These are phyloP conservation scores for Drosophila fungiperda DNA, from an alignment of 2,888 invertebrate genomes.

Conservation along the genomic window DNA sequence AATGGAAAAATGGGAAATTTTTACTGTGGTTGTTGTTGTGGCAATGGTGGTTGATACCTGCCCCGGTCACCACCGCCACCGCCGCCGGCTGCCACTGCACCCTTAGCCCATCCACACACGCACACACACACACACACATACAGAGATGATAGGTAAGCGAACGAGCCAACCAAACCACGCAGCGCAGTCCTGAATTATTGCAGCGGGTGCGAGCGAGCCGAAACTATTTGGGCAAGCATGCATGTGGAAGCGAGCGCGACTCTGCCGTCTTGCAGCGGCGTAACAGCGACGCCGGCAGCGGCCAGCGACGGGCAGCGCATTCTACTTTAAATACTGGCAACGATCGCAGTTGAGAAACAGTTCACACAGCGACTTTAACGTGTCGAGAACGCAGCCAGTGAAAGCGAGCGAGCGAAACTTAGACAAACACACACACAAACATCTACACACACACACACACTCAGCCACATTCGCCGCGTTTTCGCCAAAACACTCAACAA, in stretches of 20 bases:
- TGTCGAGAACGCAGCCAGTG: slow-evolving; percentile 76
- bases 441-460: neutral
- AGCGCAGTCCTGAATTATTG: slow-evolving; percentile 60
- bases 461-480: slow-evolving; percentile 40
- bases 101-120: slow-evolving; percentile 66
- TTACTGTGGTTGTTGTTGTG: slow-evolving; percentile 85
- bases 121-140: slow-evolving; percentile 23
- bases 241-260: slow-evolving; percentile 34
- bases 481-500: slow-evolving; percentile 8
- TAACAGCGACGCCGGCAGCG: slow-evolving; percentile 49
- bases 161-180: slow-evolving; percentile 78
- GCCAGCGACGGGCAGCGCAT: slow-evolving; percentile 63
- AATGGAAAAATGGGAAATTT: slow-evolving; percentile 85
- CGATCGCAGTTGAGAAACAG: slow-evolving; percentile 85
- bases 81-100: slow-evolving; percentile 64
- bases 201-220: slow-evolving; percentile 48
- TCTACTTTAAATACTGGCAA: slow-evolving; percentile 85
- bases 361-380: slow-evolving; percentile 85
- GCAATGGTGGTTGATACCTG: slow-evolving; percentile 84
- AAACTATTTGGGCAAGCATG: neutral
- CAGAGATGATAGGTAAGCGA: slow-evolving; percentile 63
- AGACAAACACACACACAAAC: slow-evolving; percentile 10
- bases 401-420: slow-evolving; percentile 18
- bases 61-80: slow-evolving; percentile 57
- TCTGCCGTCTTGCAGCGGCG: slow-evolving; percentile 40